These are phyloP conservation scores for Falco novaeseelandiae DNA, from an alignment of 2,797 vertebrate genomes.

Conservation along the genomic window DNA sequence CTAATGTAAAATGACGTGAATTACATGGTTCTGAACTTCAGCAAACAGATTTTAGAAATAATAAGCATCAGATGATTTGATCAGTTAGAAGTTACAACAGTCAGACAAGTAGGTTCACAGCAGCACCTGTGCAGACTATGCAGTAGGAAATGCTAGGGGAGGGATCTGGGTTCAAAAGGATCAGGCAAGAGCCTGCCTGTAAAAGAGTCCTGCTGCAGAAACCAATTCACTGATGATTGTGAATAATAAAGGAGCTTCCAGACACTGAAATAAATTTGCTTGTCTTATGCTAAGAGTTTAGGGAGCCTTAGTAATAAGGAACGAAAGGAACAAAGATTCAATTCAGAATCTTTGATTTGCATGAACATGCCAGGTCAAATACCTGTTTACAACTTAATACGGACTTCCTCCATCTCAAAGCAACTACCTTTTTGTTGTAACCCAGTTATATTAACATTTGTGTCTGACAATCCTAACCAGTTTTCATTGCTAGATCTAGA, in stretches of 20 bases:
- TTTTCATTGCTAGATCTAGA: neutral
- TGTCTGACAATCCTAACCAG: neutral
- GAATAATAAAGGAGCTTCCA: neutral
- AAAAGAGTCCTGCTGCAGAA: neutral
- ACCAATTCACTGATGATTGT: neutral
- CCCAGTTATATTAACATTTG: neutral
- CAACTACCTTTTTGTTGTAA: neutral
- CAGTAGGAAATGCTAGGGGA: neutral
- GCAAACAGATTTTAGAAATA: neutral
- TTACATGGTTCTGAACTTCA: neutral
- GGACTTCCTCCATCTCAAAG: neutral
- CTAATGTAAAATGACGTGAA: neutral
- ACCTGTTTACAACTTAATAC: neutral
- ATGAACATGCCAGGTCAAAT: neutral
- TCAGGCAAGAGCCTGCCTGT: neutral
- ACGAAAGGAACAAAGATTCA: neutral
- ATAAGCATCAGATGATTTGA: neutral
- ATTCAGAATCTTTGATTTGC: neutral
- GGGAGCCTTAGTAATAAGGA: neutral
- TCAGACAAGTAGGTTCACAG: neutral
- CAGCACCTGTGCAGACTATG: neutral
- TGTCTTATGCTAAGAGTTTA: neutral
- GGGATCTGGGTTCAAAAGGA: neutral
- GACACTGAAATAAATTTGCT: neutral
- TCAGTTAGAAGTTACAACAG: neutral